Conservation (phyloP, 2,888 invertebrate species). For the Leptinotarsa rubiginosa region DNA sequence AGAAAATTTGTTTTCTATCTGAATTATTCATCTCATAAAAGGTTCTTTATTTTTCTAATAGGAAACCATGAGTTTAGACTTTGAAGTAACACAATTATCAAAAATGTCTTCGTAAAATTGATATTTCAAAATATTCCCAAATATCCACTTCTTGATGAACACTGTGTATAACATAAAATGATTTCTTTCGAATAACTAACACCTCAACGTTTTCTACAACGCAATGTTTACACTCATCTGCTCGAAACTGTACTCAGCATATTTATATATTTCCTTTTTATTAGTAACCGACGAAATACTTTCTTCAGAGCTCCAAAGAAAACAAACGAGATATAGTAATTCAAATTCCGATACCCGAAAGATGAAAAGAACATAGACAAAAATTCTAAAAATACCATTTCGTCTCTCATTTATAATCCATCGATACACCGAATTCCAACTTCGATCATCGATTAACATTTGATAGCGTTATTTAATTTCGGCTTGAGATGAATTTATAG, state of each 20-base stretch:
- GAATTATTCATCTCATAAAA: no score
- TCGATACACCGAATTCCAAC: slow-evolving; percentile 16
- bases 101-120: no score
- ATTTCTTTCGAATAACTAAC: not conserved
- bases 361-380: slow-evolving; percentile 35
- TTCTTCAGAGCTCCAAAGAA: slow-evolving; percentile 16
- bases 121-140: no score
- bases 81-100: no score
- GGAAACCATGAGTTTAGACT: no score
- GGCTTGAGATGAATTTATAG: no score
- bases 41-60: no score
- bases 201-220: not conserved
- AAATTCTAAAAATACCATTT: slow-evolving; percentile 34
- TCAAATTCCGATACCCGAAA: slow-evolving; percentile 29
- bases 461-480: no score
- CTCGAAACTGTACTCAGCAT: not conserved
- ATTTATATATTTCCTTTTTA: slow-evolving; percentile 12
- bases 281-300: slow-evolving; percentile 10
- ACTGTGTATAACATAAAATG: no score
- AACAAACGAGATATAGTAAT: slow-evolving; percentile 21
- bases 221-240: not conserved
- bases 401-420: slow-evolving; percentile 30
- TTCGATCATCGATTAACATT: slow-evolving; percentile 3
- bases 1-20: no score
- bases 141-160: no score